phyloP scores from a whole-genome alignment of 2,797 vertebrate genomes.

The Bryconaethiops microstoma region DNA sequence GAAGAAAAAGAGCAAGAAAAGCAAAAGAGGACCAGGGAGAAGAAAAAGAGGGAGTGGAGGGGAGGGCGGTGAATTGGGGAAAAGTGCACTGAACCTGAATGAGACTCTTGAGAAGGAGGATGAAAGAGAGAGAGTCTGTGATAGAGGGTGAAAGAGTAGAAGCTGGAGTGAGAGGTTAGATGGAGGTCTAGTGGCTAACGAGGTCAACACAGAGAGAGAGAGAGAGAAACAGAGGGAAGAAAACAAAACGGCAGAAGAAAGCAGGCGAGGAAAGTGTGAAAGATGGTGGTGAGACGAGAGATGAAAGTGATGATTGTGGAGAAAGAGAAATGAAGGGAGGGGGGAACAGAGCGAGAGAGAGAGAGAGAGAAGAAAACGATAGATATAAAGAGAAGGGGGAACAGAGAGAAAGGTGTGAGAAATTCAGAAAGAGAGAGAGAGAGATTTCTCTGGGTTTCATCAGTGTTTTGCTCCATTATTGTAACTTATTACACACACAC shows the following conservation, averaged over 20 bases:
- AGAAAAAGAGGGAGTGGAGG: too few relatives aligned
- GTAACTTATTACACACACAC: slow-evolving; percentile 28
- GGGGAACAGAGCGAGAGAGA: not conserved
- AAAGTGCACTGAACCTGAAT: slow-evolving; percentile 14
- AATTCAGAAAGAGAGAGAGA: not conserved
- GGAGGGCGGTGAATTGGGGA: too few relatives aligned
- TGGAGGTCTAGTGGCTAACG: slow-evolving; percentile 40
- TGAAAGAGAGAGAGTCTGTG: not conserved
- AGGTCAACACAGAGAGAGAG: slow-evolving; percentile 2
- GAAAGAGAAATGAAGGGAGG: not conserved
- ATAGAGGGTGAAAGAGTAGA: not conserved
- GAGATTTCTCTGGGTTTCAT: slow-evolving; percentile 45
- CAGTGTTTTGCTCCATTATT: slow-evolving; percentile 40
- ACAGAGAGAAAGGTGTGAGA: not conserved
- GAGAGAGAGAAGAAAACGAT: too few relatives aligned
- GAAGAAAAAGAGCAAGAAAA: too few relatives aligned
- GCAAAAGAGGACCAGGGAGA: too few relatives aligned
- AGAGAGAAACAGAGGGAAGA: not conserved
- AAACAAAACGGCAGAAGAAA: slow-evolving; percentile 6
- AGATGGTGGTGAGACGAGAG: not conserved
- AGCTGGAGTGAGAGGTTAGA: slow-evolving; percentile 25
- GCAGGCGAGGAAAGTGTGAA: slow-evolving; percentile 5
- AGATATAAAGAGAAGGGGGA: too few relatives aligned
- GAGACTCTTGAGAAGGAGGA: not conserved
- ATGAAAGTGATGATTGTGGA: slow-evolving; percentile 6